phyloP scores from a whole-genome alignment of 2,888 invertebrate species.

The Caenorhabditis japonica region DNA sequence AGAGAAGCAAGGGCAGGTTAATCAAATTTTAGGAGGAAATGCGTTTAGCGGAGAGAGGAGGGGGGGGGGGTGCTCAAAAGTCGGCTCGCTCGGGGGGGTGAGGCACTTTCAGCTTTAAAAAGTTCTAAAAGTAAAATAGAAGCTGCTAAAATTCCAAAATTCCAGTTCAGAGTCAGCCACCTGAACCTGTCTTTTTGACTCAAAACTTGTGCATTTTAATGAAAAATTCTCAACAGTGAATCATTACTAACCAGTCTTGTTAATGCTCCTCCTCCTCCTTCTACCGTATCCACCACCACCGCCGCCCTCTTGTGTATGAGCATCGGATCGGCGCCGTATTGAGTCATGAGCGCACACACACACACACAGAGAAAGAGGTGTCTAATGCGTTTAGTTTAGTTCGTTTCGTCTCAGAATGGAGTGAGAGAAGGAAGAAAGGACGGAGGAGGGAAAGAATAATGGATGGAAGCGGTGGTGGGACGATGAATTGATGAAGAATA shows the following conservation, averaged over 20 bases:
- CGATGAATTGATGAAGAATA: too few relatives aligned
- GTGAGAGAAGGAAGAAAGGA: not conserved
- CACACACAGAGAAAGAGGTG: not conserved
- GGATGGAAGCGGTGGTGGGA: too few relatives aligned
- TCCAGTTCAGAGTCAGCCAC: too few relatives aligned
- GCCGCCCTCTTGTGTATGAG: not conserved
- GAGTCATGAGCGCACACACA: slow-evolving; percentile 23
- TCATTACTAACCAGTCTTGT: too few relatives aligned
- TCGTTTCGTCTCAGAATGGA: not conserved
- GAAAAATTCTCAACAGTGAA: too few relatives aligned
- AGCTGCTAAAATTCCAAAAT: too few relatives aligned
- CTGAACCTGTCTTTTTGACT: too few relatives aligned
- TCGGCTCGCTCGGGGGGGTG: not conserved
- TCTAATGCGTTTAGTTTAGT: slow-evolving; percentile 11
- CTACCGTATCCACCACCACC: slow-evolving; percentile 19
- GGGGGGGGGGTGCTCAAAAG: too few relatives aligned
- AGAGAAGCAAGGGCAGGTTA: too few relatives aligned
- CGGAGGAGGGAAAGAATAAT: too few relatives aligned
- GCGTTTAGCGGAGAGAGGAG: not conserved
- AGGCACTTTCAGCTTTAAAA: not conserved
- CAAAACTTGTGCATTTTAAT: too few relatives aligned
- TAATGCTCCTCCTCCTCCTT: too few relatives aligned
- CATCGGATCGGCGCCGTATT: slow-evolving; percentile 1
- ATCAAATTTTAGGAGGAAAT: not conserved
- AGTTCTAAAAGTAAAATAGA: not conserved